Conservation (phyloP, 2,113 vertebrate genomes). For the Opisthocomus hoazin region DNA sequence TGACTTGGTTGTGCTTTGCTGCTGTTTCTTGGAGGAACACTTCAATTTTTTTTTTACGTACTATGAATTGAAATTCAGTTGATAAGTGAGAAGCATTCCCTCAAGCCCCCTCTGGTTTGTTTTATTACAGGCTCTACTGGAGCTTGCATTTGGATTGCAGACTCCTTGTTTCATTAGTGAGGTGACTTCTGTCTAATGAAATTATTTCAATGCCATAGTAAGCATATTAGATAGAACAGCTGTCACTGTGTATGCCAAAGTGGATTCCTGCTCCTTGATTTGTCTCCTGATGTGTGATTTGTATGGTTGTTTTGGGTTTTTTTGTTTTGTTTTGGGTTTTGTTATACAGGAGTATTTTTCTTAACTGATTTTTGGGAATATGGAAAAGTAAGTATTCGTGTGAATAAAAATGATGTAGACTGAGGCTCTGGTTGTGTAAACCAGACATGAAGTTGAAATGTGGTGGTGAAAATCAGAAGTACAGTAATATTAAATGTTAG, state of each 20-base stretch:
- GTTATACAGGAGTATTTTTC: not conserved
- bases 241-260: not conserved
- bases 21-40: not conserved
- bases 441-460: not conserved
- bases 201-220: not conserved
- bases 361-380: not conserved
- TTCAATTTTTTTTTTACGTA: not conserved
- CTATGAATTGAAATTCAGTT: not conserved
- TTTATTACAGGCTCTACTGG: not conserved
- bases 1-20: not conserved
- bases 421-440: not conserved
- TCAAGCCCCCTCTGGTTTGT: not conserved
- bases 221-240: not conserved
- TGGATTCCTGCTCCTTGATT: not conserved
- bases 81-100: not conserved
- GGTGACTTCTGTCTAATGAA: not conserved
- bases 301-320: not conserved
- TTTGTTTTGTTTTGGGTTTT: not conserved
- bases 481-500: not conserved
- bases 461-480: not conserved
- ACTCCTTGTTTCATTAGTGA: not conserved
- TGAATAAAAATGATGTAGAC: not conserved
- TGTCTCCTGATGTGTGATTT: not conserved
- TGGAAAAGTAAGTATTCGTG: not conserved
- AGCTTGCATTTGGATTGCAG: not conserved